phyloP scores from a whole-genome alignment of 2,888 invertebrate species.

The Agelastica alni region DNA sequence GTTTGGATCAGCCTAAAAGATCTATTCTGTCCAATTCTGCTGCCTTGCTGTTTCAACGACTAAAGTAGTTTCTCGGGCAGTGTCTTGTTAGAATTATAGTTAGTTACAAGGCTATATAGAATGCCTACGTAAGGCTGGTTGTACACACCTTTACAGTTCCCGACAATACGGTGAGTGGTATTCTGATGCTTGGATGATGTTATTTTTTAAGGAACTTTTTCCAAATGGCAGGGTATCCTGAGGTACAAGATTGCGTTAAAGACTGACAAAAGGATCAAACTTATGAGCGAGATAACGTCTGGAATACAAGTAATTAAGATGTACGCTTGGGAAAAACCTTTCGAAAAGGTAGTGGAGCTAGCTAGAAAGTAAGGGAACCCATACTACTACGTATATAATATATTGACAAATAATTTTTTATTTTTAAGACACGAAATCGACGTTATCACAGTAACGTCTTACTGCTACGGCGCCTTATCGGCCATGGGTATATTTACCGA shows the following conservation, averaged over 20 bases:
- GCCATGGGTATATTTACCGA: constrained; percentile 79
- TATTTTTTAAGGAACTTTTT: constrained; percentile 58
- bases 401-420: too few relatives aligned
- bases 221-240: constrained; percentile 54
- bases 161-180: too few relatives aligned
- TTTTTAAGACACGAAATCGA: constrained; percentile 62
- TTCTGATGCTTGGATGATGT: too few relatives aligned
- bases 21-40: too few relatives aligned
- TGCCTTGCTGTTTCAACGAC: too few relatives aligned
- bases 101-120: too few relatives aligned
- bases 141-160: too few relatives aligned
- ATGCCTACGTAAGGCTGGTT: too few relatives aligned
- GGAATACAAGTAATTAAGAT: constrained; percentile 78
- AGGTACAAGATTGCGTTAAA: constrained; percentile 57
- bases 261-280: constrained; percentile 69
- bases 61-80: too few relatives aligned
- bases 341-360: constrained; percentile 64
- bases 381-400: too few relatives aligned
- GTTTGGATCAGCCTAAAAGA: too few relatives aligned
- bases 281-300: constrained; percentile 75
- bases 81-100: too few relatives aligned
- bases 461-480: constrained; percentile 68
- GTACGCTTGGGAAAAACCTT: constrained; percentile 79
- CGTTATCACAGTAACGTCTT: constrained; percentile 67
- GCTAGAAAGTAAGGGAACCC: constrained; percentile 64